These are phyloP conservation scores for Marisa cornuarietis DNA, from an alignment of 1,140 invertebrate genomes.

Conservation along the genomic window DNA sequence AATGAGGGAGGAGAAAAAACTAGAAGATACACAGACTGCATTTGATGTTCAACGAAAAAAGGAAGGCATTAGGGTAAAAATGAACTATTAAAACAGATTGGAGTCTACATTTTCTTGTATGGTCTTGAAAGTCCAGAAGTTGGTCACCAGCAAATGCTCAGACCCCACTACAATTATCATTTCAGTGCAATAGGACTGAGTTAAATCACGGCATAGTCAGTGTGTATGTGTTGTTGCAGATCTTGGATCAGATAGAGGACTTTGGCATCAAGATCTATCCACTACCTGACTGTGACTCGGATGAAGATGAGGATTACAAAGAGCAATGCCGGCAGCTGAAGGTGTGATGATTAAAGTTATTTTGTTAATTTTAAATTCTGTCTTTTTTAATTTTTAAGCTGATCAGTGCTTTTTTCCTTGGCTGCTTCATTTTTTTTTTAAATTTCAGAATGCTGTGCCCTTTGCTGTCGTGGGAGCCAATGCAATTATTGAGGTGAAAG, in stretches of 20 bases:
- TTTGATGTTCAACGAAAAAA: too few relatives aligned
- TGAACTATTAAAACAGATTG: too few relatives aligned
- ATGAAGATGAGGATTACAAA: slow-evolving; percentile 67
- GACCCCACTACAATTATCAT: too few relatives aligned
- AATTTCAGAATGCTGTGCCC: slow-evolving; percentile 60
- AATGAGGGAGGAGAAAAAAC: too few relatives aligned
- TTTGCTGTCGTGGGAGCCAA: slow-evolving; percentile 66
- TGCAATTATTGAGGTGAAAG: slow-evolving; percentile 63
- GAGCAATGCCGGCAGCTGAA: slow-evolving; percentile 64
- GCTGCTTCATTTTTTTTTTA: background rate
- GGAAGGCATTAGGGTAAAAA: too few relatives aligned
- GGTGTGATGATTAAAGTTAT: slow-evolving; percentile 33
- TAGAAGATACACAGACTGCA: too few relatives aligned
- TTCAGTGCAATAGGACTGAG: too few relatives aligned
- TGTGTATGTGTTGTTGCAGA: slow-evolving; percentile 41
- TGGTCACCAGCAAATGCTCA: too few relatives aligned
- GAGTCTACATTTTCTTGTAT: too few relatives aligned
- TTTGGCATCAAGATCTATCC: slow-evolving; percentile 65
- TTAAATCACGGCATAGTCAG: too few relatives aligned
- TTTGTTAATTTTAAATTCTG: background rate
- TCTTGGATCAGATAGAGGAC: slow-evolving; percentile 64
- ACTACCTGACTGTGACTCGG: slow-evolving; percentile 67
- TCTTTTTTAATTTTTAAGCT: background rate
- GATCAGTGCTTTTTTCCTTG: background rate
- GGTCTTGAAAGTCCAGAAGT: too few relatives aligned